Evolutionary conservation across 92 coral and sea anemone genomes (phyloP), one percentile per base, ranked within the genome.

Genomic region (Epizoanthus ramosus): DNA sequence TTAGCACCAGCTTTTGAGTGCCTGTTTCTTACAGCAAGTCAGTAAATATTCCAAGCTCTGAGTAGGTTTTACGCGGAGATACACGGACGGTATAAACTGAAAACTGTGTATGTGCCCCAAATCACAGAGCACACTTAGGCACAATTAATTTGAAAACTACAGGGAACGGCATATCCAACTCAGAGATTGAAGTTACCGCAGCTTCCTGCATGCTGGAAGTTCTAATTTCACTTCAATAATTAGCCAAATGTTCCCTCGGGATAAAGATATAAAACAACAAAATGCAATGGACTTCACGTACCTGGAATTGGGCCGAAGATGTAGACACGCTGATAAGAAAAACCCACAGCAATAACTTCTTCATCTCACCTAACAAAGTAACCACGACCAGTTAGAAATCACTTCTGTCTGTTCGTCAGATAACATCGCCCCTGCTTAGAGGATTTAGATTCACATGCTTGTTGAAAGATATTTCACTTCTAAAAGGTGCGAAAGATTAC

Each of bases 391-490:
- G 58, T 77, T 41, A 77, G 59, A 61, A 60, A 50, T 12, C 14
- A 50, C 3, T 13, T 13, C 12, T 50, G 54, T 50, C 54, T 50
- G 14, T 50, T 50, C 54, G 14, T 25, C 14, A 13, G 80, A 21
- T 22, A 19, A 17, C 63, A 59, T n/a, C 8, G 15, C 10, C 17
- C n/a, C 21, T 37, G 71, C 45, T 58, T 37, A 19, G 45, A 71
- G 54, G 75, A 5, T 15, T 12, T 17, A 39, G 57, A 21, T 19
- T 39, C 9, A 71, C 14, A 50, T 43, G 52, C 70, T 77, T 63
- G 63, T 77, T 77, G 63, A 77, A 77, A 77, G 63, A 77, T 61
- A 61, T 77, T 60, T 77, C 19, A 21, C 82, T 61, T 77, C 41
- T 17, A 47, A 17, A 17, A 19, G 71, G 66, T 77, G 23, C 15